phyloP scores from a whole-genome alignment of 2,888 invertebrate species.

The Ophioninae sp. region DNA sequence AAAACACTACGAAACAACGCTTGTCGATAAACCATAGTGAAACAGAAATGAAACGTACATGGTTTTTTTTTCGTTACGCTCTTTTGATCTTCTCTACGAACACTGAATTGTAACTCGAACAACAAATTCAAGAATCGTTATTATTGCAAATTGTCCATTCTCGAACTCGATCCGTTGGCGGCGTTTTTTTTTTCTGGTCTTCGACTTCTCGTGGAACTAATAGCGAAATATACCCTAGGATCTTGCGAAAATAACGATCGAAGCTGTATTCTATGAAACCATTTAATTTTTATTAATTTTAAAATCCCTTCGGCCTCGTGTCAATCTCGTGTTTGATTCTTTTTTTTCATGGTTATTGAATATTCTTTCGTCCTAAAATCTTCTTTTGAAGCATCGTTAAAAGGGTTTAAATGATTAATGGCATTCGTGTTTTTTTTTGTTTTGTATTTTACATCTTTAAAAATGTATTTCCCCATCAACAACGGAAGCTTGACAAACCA shows the following conservation, averaged over 20 bases:
- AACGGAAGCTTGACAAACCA: slow-evolving; percentile 61
- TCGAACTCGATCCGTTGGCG: slow-evolving; percentile 21
- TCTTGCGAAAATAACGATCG: slow-evolving; percentile 65
- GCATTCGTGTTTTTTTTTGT: slow-evolving; percentile 54
- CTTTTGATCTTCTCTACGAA: slow-evolving; percentile 54
- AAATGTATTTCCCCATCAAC: slow-evolving; percentile 24
- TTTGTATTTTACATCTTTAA: slow-evolving; percentile 36
- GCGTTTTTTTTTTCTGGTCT: slow-evolving; percentile 32
- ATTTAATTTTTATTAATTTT: slow-evolving; percentile 67
- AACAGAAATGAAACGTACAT: slow-evolving; percentile 37
- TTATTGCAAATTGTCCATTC: slow-evolving; percentile 47
- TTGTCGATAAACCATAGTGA: slow-evolving; percentile 41
- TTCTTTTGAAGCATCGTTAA: slow-evolving; percentile 68
- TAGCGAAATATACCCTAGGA: slow-evolving; percentile 52
- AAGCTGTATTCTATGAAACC: slow-evolving; percentile 58
- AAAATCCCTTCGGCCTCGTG: slow-evolving; percentile 32
- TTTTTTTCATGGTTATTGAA: slow-evolving; percentile 13
- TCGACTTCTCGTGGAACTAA: slow-evolving; percentile 39
- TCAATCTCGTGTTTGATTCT: slow-evolving; percentile 6
- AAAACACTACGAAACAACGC: slow-evolving; percentile 60
- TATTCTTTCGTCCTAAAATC: slow-evolving; percentile 59
- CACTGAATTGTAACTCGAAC: slow-evolving; percentile 56
- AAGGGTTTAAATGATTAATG: slow-evolving; percentile 67
- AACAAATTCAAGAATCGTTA: slow-evolving; percentile 49
- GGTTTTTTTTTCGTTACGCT: slow-evolving; percentile 23